Base-by-base conservation (phyloP, 2,113 vertebrate species). In the Pithys albifrons region DNA sequence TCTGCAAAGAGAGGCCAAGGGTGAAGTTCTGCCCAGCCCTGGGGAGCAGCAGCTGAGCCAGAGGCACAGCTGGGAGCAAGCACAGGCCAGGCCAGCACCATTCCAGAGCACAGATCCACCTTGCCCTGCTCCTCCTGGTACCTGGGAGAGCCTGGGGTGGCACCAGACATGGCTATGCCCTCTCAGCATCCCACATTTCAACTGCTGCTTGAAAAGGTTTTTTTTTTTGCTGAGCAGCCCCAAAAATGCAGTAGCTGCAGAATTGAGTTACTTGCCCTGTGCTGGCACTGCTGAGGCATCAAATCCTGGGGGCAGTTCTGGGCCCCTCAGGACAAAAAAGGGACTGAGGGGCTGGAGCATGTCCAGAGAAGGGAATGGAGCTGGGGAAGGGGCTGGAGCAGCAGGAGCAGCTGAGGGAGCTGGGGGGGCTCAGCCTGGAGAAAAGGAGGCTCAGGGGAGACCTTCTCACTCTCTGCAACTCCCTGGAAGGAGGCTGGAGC, bases 1-100 rank as follows among this genome's bases (percentile, higher is more conserved):
- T 97, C 97, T 97, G 94, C 37, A 91, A 86, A 94, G 41, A 95
- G 79, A 95, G 85, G 74, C 17, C 14, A 70, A 87, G 74, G 35
- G 37, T 71, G 84, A 91, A 69, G 88, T 19, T 71, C 67, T 80
- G 94, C 22, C 94, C 89, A 55, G 74, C 27, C 81, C 61, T 13
- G 79, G 4, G 51, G 93, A 79, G 7, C 77, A 82, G 57, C 59
- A 25, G 27, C 29, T 57, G 71, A 86, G 13, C 74, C 66, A 12
- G 45, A 39, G 78, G 5, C 59, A 61, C 75, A 16, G 45, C 88
- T 67, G 74, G 61, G 43, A 67, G 51, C 83, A 18, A 45, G 85
- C 41, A 43, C 41, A 43, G 41, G 11, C 51, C 23, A 22, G 19
- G 33, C 27, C 13, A 66, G 84, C 91, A 73, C 37, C 64, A 2